A percentile compares a stretch with the other conserved stretches of the same genome.
Conservation (phyloP, 1,140 invertebrate species). For the Orussus abietinus region DNA sequence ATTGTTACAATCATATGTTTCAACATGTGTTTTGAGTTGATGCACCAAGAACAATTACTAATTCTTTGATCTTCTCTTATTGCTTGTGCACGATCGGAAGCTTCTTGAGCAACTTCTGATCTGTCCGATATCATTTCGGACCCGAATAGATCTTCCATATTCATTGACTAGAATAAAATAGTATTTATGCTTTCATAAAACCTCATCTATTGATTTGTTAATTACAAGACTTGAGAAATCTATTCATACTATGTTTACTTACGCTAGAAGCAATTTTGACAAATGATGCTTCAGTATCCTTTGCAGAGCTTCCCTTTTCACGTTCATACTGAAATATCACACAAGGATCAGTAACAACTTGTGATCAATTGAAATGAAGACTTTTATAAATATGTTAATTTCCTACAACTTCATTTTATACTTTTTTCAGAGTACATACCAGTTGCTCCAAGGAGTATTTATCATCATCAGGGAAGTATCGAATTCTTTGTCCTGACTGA, state of each 20-base stretch:
- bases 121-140: slow-evolving; percentile 66
- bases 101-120: slow-evolving; percentile 60
- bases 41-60: slow-evolving; percentile 77
- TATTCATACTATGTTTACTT: slow-evolving; percentile 19
- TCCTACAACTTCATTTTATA: no score
- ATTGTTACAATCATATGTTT: slow-evolving; percentile 86
- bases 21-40: slow-evolving; percentile 73
- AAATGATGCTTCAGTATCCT: slow-evolving; percentile 80
- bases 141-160: slow-evolving; percentile 85
- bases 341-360: no score
- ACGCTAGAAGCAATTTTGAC: slow-evolving; percentile 69
- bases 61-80: slow-evolving; percentile 70
- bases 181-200: background rate
- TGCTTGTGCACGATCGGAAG: slow-evolving; percentile 63
- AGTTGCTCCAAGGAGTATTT: slow-evolving; percentile 81
- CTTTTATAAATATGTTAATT: no score
- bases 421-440: slow-evolving; percentile 63
- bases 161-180: slow-evolving; percentile 45
- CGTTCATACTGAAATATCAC: slow-evolving; percentile 72
- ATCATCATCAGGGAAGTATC: slow-evolving; percentile 90
- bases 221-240: slow-evolving; percentile 15
- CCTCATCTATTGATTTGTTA: slow-evolving; percentile 8
- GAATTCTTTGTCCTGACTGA: slow-evolving; percentile 64
- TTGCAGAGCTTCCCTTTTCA: slow-evolving; percentile 79
- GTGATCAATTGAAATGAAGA: no score